These are phyloP conservation scores for Symphodus melops DNA, from an alignment of 2,113 vertebrate species.

Conservation along the genomic window DNA sequence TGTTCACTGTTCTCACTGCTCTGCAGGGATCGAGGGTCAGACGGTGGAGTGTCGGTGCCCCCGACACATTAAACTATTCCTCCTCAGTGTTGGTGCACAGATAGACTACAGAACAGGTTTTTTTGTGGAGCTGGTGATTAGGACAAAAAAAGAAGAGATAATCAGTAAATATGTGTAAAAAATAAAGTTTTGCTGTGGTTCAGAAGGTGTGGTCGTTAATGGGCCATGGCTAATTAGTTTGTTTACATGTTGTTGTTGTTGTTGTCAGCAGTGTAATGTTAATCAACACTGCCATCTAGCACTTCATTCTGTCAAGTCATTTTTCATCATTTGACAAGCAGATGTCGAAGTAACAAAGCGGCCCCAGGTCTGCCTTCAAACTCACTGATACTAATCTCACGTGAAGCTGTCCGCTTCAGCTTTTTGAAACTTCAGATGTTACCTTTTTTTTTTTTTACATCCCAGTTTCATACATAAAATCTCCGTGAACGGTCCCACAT, in stretches of 20 bases:
- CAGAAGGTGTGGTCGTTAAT: not conserved
- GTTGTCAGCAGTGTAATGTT: conserved; percentile 14
- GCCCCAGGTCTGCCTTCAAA: not conserved
- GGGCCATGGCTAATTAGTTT: conserved; percentile 11
- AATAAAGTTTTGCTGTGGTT: not conserved
- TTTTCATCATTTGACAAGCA: conserved; percentile 32
- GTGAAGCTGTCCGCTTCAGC: no score
- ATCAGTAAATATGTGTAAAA: not conserved
- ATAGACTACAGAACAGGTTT: not conserved
- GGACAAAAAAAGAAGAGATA: not conserved
- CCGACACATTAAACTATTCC: conserved; percentile 32
- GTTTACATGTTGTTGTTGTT: conserved; percentile 21
- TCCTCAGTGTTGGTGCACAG: not conserved
- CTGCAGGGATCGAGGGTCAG: conserved; percentile 57
- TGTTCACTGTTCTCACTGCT: conserved; percentile 56
- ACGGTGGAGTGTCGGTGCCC: conserved; percentile 12
- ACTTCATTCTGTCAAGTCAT: conserved; percentile 29
- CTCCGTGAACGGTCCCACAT: not conserved
- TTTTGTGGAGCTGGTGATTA: not conserved
- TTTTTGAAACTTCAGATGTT: not conserved
- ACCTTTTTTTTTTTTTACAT: not conserved
- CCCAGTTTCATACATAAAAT: not conserved
- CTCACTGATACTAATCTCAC: no score
- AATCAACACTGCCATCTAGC: conserved; percentile 60
- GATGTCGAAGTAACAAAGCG: not conserved